A percentile compares a stretch with the other conserved stretches of the same genome.
Evolutionary conservation across 2,888 invertebrate species (phyloP).

Genomic region (Cremastobaeus sp.): DNA sequence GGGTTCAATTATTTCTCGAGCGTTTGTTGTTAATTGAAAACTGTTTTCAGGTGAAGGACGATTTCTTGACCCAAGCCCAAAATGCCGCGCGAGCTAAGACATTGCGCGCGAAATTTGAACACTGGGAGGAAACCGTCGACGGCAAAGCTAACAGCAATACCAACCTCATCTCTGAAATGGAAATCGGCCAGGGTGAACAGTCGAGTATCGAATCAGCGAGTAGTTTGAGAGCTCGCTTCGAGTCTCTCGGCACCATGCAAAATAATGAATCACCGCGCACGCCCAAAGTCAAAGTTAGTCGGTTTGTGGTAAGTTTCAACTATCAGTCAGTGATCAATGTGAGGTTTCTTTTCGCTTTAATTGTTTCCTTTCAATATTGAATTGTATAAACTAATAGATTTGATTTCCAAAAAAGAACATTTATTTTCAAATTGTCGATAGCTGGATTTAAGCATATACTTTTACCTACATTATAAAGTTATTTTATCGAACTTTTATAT

Average conservation of each 20-base stretch:
- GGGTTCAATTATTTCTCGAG: too few relatives aligned
- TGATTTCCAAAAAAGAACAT: too few relatives aligned
- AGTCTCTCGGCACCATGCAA: constrained; percentile 84
- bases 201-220: constrained; percentile 91
- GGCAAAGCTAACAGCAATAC: constrained; percentile 77
- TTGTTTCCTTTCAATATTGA: too few relatives aligned
- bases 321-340: not conserved
- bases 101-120: constrained; percentile 91
- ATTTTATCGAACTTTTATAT: too few relatives aligned
- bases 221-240: constrained; percentile 92
- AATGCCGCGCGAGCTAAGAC: constrained; percentile 90
- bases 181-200: constrained; percentile 81
- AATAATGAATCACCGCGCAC: constrained; percentile 80
- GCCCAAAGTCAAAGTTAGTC: constrained; percentile 85
- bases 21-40: too few relatives aligned
- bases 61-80: constrained; percentile 87
- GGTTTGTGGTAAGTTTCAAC: constrained; percentile 91
- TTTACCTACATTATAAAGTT: too few relatives aligned
- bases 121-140: constrained; percentile 85
- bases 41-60: constrained; percentile 80
- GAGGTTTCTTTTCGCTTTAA: not conserved
- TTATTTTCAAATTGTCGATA: too few relatives aligned
- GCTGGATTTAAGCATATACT: too few relatives aligned
- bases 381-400: too few relatives aligned
- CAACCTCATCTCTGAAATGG: constrained; percentile 75